Evolutionary conservation across 2,888 invertebrate genomes (phyloP).

Genomic region (Anoplius nigerrimus): DNA sequence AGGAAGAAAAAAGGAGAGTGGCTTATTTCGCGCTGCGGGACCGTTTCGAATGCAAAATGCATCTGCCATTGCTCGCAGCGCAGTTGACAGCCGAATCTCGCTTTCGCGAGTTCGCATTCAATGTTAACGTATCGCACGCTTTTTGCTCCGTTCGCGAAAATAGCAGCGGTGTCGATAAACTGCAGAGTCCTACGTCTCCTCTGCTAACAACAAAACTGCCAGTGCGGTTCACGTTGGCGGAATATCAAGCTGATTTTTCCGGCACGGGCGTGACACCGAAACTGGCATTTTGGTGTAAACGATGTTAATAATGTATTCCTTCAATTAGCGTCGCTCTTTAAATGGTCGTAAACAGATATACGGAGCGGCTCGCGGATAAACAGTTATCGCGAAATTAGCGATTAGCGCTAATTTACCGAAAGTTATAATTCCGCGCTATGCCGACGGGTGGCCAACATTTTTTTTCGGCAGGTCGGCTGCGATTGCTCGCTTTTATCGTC

Average conservation of each 20-base stretch:
- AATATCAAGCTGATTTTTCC: too few species aligned
- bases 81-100: too few species aligned
- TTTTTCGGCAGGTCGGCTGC: not conserved
- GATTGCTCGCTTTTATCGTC: slow-evolving; percentile 1
- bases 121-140: slow-evolving; percentile 34
- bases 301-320: too few species aligned
- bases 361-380: slow-evolving; percentile 21
- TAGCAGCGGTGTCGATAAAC: too few species aligned
- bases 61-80: too few species aligned
- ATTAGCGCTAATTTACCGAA: too few species aligned
- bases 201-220: too few species aligned
- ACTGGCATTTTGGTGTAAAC: too few species aligned
- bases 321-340: slow-evolving; percentile 2
- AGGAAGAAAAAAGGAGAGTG: slow-evolving; percentile 23
- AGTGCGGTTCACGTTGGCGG: too few species aligned
- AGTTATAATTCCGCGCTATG: not conserved
- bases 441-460: not conserved
- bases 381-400: too few species aligned
- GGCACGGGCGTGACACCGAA: too few species aligned
- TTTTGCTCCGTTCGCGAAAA: slow-evolving; percentile 28
- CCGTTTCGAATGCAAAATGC: not conserved
- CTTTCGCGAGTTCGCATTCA: not conserved
- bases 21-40: not conserved
- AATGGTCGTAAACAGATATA: slow-evolving; percentile 8
- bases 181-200: too few species aligned